Percentiles rank a stretch among this genome's conserved stretches.
phyloP scores from a whole-genome alignment of 1,140 invertebrate species.

The Agrilus planipennis region DNA sequence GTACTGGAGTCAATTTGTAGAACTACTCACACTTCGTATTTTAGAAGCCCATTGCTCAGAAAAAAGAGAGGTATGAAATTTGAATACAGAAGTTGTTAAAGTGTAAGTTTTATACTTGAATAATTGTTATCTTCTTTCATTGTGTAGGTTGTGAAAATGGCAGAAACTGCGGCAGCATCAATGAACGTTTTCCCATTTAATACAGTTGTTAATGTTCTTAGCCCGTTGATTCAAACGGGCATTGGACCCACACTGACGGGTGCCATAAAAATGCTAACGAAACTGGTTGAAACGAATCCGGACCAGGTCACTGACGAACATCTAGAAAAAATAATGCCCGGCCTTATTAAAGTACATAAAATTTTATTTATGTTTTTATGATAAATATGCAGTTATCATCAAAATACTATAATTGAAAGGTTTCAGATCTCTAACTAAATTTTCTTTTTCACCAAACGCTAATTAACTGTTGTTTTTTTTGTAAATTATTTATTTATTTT shows the following conservation, averaged over 20 bases:
- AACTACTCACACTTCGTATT: constrained; percentile 77
- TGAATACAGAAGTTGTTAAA: neutral
- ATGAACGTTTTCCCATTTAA: constrained; percentile 34
- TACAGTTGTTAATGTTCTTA: constrained; percentile 36
- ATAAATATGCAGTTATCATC: too few relatives aligned
- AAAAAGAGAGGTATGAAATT: constrained; percentile 54
- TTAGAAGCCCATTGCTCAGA: constrained; percentile 70
- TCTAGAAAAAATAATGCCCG: constrained; percentile 73
- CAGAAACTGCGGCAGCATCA: constrained; percentile 27
- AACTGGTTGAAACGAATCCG: constrained; percentile 62
- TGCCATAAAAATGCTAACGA: constrained; percentile 86
- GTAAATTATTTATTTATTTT: constrained; percentile 12
- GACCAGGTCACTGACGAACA: constrained; percentile 58
- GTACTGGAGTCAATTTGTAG: constrained; percentile 73
- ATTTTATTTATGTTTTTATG: too few relatives aligned
- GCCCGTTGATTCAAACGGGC: constrained; percentile 74
- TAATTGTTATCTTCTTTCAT: constrained; percentile 4
- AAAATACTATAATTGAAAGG: too few relatives aligned
- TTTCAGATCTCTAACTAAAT: too few relatives aligned
- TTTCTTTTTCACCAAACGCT: neutral
- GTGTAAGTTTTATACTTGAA: constrained; percentile 3
- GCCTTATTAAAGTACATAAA: constrained; percentile 62
- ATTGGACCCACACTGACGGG: constrained; percentile 78
- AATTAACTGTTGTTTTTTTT: constrained; percentile 9
- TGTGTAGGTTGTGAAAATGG: constrained; percentile 28